phyloP scores from a whole-genome alignment of 2,113 vertebrate species.

The Psittacara wagleri region DNA sequence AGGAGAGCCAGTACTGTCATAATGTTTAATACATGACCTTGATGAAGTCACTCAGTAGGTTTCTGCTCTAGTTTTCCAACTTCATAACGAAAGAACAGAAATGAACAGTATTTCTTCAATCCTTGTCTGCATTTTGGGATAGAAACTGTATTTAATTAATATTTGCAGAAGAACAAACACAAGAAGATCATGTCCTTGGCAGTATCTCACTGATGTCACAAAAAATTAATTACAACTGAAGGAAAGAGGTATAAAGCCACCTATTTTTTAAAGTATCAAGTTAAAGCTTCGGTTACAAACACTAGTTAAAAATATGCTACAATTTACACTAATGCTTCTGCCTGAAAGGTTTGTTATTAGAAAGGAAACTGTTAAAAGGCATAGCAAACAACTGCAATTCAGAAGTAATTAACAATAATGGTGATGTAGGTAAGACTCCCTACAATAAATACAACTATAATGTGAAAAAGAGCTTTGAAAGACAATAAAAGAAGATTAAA shows the following conservation, averaged over 20 bases:
- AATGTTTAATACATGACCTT: neutral
- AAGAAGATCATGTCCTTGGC: neutral
- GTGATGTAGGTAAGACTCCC: slow-evolving; percentile 45
- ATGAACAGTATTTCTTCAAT: neutral
- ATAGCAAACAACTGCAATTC: slow-evolving; percentile 28
- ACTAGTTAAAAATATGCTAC: neutral
- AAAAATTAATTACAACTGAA: neutral
- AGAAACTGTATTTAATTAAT: neutral
- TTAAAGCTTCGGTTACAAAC: neutral
- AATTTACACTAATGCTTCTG: neutral
- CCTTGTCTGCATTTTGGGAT: neutral
- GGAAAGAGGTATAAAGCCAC: neutral
- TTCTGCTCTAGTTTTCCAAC: neutral
- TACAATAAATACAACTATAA: slow-evolving; percentile 47
- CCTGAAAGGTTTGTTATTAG: slow-evolving; percentile 24
- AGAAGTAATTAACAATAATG: slow-evolving; percentile 63
- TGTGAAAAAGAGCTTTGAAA: slow-evolving; percentile 33
- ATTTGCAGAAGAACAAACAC: neutral
- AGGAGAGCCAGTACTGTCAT: neutral
- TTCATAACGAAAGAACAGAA: neutral
- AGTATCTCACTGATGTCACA: neutral
- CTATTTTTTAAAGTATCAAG: neutral
- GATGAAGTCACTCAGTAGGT: neutral
- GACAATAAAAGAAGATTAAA: slow-evolving; percentile 61
- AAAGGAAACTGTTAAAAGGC: slow-evolving; percentile 53